Percentiles rank a stretch among this genome's conserved stretches.
Conservation (phyloP, 2,113 vertebrate species). For the Brachypteracias leptosomus region DNA sequence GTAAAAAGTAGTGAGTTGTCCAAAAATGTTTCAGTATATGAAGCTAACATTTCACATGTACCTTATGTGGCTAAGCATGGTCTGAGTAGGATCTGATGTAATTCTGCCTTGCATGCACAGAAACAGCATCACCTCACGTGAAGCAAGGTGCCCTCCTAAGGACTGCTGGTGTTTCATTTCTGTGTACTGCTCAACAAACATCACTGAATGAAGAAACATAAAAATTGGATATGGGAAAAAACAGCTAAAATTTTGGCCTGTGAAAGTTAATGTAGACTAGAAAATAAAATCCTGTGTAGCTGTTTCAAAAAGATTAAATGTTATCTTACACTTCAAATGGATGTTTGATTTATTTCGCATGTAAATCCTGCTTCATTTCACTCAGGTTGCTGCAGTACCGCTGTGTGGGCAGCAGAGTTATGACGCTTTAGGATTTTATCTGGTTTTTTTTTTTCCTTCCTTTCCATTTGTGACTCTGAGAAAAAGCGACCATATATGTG, state of each 20-base stretch:
- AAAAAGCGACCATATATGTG: not conserved
- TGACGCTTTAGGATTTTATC: not conserved
- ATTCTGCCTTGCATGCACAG: not conserved
- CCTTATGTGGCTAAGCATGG: fast-evolving
- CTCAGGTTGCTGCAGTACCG: not conserved
- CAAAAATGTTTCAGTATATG: not conserved
- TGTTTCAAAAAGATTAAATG: not conserved
- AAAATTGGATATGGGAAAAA: not conserved
- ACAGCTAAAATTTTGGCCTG: too few relatives aligned
- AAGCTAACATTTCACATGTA: not conserved
- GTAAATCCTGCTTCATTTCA: not conserved
- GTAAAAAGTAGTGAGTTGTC: not conserved
- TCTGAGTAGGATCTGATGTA: fast-evolving
- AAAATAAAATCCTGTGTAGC: not conserved
- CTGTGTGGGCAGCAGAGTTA: not conserved
- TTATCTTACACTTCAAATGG: not conserved
- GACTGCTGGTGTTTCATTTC: not conserved
- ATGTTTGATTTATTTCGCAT: not conserved
- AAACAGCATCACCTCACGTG: not conserved
- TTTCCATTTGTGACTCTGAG: not conserved
- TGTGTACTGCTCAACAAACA: not conserved
- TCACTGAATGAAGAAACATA: not conserved
- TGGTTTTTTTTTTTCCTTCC: not conserved
- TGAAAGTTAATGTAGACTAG: not conserved
- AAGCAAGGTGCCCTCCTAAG: not conserved